phyloP scores from a whole-genome alignment of 2,113 vertebrate species.

The Rhinogobius similis region DNA sequence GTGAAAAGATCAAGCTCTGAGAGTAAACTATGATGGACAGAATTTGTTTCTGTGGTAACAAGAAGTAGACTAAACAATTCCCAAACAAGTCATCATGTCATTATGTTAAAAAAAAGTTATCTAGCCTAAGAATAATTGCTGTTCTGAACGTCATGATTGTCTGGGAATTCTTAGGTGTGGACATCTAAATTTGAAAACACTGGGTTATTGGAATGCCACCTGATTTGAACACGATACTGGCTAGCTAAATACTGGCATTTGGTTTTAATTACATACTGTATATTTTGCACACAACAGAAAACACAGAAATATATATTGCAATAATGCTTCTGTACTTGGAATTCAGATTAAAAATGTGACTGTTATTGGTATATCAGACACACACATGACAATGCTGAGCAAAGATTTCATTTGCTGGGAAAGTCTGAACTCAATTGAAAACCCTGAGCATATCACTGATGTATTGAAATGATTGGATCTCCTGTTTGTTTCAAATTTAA shows the following conservation, averaged over 20 bases:
- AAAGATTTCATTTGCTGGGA: too few relatives aligned
- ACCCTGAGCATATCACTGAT: too few relatives aligned
- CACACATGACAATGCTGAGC: too few relatives aligned
- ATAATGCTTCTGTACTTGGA: background rate
- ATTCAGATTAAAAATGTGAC: background rate
- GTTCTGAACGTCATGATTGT: constrained; percentile 2
- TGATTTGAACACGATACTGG: background rate
- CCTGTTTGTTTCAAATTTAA: too few relatives aligned
- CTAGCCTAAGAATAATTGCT: constrained; percentile 8
- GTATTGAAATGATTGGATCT: too few relatives aligned
- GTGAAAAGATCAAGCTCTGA: constrained; percentile 17
- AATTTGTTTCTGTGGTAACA: constrained; percentile 39
- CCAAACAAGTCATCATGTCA: constrained; percentile 1
- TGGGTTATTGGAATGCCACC: background rate
- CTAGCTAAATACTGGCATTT: background rate
- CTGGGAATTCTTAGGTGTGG: constrained; percentile 10
- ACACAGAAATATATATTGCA: background rate
- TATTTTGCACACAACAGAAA: background rate
- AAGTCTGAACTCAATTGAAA: too few relatives aligned
- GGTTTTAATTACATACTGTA: background rate
- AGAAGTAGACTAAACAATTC: background rate
- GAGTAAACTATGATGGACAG: constrained; percentile 9
- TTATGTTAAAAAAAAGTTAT: constrained; percentile 9
- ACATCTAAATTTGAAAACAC: background rate
- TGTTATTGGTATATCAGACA: too few relatives aligned